Conservation (phyloP, 2,113 vertebrate genomes). For the Scytalopus superciliaris region DNA sequence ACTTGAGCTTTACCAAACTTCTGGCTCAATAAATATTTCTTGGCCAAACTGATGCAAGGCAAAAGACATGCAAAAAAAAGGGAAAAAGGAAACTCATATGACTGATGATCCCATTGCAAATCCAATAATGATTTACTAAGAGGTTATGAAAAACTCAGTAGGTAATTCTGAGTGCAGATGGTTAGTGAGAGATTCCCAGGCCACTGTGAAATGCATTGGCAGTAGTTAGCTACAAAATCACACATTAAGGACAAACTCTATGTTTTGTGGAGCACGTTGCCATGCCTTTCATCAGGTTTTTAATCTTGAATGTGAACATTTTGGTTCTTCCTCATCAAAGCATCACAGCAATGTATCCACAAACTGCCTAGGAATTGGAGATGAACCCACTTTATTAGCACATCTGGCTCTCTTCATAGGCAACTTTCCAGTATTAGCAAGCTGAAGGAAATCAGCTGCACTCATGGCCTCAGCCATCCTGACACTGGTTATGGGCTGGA, state of each 20-base stretch:
- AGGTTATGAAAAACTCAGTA: background rate
- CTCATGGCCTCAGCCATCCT: background rate
- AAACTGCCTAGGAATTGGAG: background rate
- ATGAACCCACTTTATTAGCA: background rate
- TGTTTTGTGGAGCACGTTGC: background rate
- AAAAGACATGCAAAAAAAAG: background rate
- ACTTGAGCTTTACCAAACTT: background rate
- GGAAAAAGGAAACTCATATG: background rate
- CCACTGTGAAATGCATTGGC: background rate
- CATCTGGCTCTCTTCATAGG: conserved; percentile 9
- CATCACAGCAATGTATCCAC: background rate
- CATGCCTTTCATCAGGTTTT: background rate
- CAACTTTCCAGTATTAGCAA: background rate
- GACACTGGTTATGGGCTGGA: background rate
- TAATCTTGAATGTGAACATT: background rate
- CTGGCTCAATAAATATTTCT: background rate
- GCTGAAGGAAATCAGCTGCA: conserved; percentile 9
- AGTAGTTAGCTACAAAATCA: background rate
- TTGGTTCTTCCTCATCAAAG: background rate
- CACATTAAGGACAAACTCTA: background rate
- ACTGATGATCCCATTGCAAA: background rate
- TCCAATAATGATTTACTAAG: background rate
- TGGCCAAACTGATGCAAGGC: background rate
- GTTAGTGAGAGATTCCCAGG: background rate
- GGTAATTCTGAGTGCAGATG: background rate